Evolutionary conservation across 2,888 invertebrate genomes (phyloP), one percentile per base, ranked within the genome.

Genomic region (Microctonus brassicae): DNA sequence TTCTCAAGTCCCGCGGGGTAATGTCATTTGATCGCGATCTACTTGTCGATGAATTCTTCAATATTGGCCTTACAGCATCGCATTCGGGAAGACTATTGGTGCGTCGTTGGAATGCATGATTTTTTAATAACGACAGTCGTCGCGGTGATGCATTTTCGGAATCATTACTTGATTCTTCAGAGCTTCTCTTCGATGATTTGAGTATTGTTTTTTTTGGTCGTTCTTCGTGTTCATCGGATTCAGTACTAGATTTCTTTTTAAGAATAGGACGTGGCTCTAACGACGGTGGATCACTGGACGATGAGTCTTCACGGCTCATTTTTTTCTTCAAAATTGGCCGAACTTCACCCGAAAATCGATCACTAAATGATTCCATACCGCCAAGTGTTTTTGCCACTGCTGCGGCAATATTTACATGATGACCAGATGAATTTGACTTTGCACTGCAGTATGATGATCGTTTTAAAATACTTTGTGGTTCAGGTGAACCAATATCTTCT

Each of bases 251-350:
- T 86, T 96, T 96, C 89, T 97, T 97, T 88, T 96, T 96, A 47
- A 96, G 86, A 81, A 96, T 96, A 3, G 96, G 96, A 86, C 88
- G 86, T 1, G 89, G 89, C 60, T 86, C 86, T 29, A 82, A 69
- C 0, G 82, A 84, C 2, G 82, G 79, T 24, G 80, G 80, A 70
- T 86, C 86, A 65, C 81, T 82, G 6, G 83, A 82, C 3, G 81
- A 80, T 0, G 83, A 81, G 83, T 94, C 93, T 82, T 94, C 93
- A 5, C 92, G 91, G 80, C 93, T 92, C 81, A 93, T 93, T 84
- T 95, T 95, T 88, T 95, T 94, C 88, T 96, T 96, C 11, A 96
- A 88, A 79, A 96, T 96, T 1, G 95, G 95, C 79, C 92, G 91
- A 0, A 94, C 92, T 79, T 90, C 91, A 67, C 92, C 91, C 42